Percentiles rank a stretch among this genome's conserved stretches.
These are phyloP conservation scores for Trachelus stipa DNA, from an alignment of 2,888 invertebrate genomes.

Conservation along the genomic window DNA sequence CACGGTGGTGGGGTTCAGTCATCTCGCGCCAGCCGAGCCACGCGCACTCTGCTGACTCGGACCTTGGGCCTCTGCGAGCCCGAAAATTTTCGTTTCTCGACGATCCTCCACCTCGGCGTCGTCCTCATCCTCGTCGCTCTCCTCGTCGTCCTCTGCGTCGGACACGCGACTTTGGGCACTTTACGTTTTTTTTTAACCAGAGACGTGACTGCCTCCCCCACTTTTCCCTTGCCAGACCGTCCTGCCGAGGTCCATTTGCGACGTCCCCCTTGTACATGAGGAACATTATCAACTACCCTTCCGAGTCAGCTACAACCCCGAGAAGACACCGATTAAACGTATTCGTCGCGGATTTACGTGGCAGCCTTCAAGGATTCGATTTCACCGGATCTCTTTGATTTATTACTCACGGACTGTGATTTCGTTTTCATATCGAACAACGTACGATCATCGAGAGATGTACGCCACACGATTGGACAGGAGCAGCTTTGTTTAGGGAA, in stretches of 20 bases:
- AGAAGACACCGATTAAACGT: background rate
- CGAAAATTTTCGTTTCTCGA: slow-evolving; percentile 2
- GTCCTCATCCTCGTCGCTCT: background rate
- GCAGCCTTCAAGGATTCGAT: background rate
- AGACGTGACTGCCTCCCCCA: background rate
- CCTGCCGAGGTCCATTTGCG: background rate
- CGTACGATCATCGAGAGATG: background rate
- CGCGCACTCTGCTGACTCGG: slow-evolving; percentile 42
- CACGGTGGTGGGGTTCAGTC: slow-evolving; percentile 57
- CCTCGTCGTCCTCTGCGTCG: background rate
- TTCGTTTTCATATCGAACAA: background rate
- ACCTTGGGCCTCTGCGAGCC: background rate
- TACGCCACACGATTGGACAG: background rate
- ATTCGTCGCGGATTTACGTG: background rate
- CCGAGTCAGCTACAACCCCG: background rate
- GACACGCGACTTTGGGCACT: background rate
- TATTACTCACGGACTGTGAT: background rate
- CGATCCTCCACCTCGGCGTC: background rate
- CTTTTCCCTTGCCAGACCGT: background rate
- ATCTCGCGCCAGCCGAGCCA: slow-evolving; percentile 64
- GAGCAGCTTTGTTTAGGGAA: background rate
- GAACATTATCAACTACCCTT: background rate
- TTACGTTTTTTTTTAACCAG: background rate
- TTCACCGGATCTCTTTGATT: background rate
- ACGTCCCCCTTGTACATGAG: background rate